A percentile compares a stretch with the other conserved stretches of the same genome.
phyloP scores from a whole-genome alignment of 2,888 invertebrate genomes.

The Melolontha melolontha region DNA sequence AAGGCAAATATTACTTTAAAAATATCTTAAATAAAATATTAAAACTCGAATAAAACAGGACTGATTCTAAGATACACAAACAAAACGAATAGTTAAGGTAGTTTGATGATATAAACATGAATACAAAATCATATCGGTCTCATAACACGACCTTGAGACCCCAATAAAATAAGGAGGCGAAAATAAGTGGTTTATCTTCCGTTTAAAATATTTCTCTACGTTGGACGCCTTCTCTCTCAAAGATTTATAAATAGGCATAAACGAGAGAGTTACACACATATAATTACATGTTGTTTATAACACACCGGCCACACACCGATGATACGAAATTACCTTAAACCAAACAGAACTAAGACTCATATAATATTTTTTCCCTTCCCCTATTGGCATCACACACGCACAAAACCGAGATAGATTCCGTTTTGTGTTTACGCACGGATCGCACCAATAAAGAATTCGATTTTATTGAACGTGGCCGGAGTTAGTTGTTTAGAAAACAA shows the following conservation, averaged over 20 bases:
- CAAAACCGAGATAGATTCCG: too few relatives aligned
- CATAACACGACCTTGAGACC: constrained; percentile 8
- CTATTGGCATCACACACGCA: too few relatives aligned
- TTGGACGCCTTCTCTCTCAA: background rate
- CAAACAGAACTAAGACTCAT: constrained; percentile 26
- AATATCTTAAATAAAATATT: too few relatives aligned
- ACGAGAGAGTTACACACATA: constrained; percentile 11
- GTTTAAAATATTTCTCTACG: constrained; percentile 8
- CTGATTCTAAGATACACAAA: too few relatives aligned
- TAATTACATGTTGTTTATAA: constrained; percentile 33
- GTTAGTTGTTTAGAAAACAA: too few relatives aligned
- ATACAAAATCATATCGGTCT: constrained; percentile 1
- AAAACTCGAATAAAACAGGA: too few relatives aligned
- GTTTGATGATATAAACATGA: background rate
- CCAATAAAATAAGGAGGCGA: background rate
- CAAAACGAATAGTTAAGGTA: too few relatives aligned
- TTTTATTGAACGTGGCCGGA: too few relatives aligned
- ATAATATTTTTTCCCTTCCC: too few relatives aligned
- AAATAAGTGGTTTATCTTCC: constrained; percentile 9
- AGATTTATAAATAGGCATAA: constrained; percentile 30
- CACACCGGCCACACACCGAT: constrained; percentile 9
- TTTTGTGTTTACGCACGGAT: too few relatives aligned
- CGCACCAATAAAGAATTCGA: too few relatives aligned
- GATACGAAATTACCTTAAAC: constrained; percentile 33
- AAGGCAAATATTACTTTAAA: too few relatives aligned